Base-by-base conservation (phyloP, 2,797 vertebrate species). In the Pristis pectinata region DNA sequence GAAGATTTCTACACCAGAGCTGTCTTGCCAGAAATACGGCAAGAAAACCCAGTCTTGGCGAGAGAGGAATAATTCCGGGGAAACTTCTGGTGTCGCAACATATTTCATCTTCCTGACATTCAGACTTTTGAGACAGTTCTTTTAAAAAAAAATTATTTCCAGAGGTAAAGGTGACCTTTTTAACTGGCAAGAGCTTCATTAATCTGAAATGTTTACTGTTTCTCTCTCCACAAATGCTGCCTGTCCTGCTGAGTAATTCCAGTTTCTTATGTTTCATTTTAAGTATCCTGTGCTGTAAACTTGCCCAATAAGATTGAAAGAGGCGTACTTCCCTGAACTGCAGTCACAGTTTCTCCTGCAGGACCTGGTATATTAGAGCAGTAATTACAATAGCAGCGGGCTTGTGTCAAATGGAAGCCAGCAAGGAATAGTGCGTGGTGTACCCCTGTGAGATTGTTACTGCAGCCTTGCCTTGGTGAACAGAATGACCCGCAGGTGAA, bases 1-100 rank as follows among this genome's bases (percentile, higher is more conserved):
- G 96, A 98, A 96, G 94, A 94, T 77, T 98, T 98, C 95, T 98
- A 98, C 96, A 95, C 0, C 0, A 95, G 97, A 0, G 98, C 96
- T 0, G 96, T 98, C 67, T 70, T 97, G 94, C 98, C 98, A 3
- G 89, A 95, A 70, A 72, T 97, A 95, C 94, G 96, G 22, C 74
- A 87, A 95, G 95, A 95, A 70, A 94, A 49, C 24, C 95, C 53
- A 0, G 95, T 41, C 17, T 95, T 93, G 94, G 95, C 94, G 13
- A 96, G 95, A 0, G 97, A 98, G 94, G 96, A 96, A 89, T 98
- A 96, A 95, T 27, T 87, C 64, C 6, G 1, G 30, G 30, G 9
- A 17, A 34, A 11, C 34, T 7, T 17, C 22, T 61, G 7, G 59
- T 6, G 17, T 41, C 56, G 22, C 22, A 22, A 6, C 41, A 8